Evolutionary conservation across 37 sponge, comb jelly and placozoan genomes (phyloP).

Genomic region (Bolinopsis microptera): DNA sequence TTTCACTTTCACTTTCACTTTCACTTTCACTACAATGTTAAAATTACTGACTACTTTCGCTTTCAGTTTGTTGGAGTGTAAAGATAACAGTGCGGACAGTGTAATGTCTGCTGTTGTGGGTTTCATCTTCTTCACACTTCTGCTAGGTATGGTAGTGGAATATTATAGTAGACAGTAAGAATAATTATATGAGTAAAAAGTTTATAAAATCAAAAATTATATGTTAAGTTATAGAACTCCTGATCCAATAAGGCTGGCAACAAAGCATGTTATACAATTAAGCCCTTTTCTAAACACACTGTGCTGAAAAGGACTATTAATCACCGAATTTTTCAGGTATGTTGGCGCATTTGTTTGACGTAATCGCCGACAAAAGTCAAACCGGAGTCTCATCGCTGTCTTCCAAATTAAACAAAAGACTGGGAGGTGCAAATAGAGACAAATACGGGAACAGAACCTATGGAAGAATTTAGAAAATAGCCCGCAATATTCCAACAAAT

Average conservation of each 20-base stretch:
- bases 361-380: neutral
- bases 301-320: neutral
- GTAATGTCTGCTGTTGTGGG: neutral
- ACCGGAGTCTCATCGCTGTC: neutral
- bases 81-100: neutral
- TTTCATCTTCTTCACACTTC: neutral
- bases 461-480: too few relatives aligned
- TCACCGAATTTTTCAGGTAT: constrained; percentile 24
- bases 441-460: too few relatives aligned
- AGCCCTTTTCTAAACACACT: neutral
- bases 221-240: too few relatives aligned
- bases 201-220: too few relatives aligned
- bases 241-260: too few relatives aligned
- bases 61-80: neutral
- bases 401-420: too few relatives aligned
- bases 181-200: too few relatives aligned
- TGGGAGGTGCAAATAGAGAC: too few relatives aligned
- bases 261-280: neutral
- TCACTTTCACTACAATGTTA: neutral
- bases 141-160: too few relatives aligned
- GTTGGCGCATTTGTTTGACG: neutral
- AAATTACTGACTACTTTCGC: neutral
- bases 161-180: too few relatives aligned
- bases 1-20: too few relatives aligned
- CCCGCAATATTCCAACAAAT: too few relatives aligned